These are phyloP conservation scores for Cistogaster globosa DNA, from an alignment of 2,888 invertebrate genomes.

Conservation along the genomic window DNA sequence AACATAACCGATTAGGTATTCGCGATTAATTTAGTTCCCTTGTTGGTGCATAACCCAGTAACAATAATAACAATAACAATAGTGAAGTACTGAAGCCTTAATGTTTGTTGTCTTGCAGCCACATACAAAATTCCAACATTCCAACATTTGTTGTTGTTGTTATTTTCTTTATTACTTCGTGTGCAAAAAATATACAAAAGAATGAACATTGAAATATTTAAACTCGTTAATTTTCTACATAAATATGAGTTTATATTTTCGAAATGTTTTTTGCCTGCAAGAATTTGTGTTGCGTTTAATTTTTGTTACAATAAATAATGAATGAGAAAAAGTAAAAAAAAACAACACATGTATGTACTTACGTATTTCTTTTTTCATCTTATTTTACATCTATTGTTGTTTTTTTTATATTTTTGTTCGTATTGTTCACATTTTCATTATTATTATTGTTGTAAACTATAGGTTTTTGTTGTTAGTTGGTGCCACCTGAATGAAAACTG, in stretches of 20 bases:
- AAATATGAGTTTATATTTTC: too few species aligned
- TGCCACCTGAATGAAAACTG: constrained; percentile 38
- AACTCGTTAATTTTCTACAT: neutral
- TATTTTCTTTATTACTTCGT: neutral
- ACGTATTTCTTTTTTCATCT: too few species aligned
- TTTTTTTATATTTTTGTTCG: too few species aligned
- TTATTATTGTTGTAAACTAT: constrained; percentile 13
- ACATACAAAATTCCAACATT: constrained; percentile 10
- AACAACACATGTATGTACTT: too few species aligned
- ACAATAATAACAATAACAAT: constrained; percentile 18
- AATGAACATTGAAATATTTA: constrained; percentile 26
- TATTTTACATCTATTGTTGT: too few species aligned
- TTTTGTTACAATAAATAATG: neutral
- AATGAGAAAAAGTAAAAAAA: neutral
- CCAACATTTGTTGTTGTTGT: neutral
- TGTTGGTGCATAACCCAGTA: neutral
- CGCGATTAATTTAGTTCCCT: too few species aligned
- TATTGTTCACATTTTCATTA: neutral
- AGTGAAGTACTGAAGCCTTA: constrained; percentile 6
- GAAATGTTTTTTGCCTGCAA: too few species aligned
- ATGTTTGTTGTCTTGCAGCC: constrained; percentile 31
- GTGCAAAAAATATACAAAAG: neutral
- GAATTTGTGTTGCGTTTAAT: neutral
- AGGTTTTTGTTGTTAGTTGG: constrained; percentile 20
- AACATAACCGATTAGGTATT: too few species aligned